Evolutionary conservation across 2,888 invertebrate species (phyloP).

Genomic region (Drosophila lutescens): DNA sequence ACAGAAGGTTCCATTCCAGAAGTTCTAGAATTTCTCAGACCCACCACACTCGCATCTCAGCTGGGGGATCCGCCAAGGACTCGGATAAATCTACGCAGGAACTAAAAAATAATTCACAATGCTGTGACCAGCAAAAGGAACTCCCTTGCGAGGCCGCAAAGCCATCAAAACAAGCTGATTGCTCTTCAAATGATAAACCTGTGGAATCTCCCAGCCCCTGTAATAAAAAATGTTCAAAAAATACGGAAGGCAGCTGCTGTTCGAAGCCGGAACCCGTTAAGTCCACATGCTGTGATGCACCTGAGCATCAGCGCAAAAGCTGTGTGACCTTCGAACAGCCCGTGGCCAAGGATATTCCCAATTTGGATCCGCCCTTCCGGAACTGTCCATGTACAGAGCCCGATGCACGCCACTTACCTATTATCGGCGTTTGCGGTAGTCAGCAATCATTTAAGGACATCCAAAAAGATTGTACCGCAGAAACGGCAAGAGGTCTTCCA

Average conservation of each 20-base stretch:
- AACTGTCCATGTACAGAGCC: neutral
- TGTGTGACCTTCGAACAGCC: constrained; percentile 9
- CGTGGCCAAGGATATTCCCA: neutral
- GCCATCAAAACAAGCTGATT: neutral
- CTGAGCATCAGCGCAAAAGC: neutral
- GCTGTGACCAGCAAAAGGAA: neutral
- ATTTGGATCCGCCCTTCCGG: neutral
- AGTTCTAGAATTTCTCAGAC: neutral
- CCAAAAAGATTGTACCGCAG: neutral
- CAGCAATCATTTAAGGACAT: neutral
- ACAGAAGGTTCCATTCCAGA: neutral
- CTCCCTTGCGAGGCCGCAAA: neutral
- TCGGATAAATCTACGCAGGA: neutral
- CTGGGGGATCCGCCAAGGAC: neutral
- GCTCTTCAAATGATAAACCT: neutral
- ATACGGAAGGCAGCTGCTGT: neutral
- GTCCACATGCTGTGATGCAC: neutral
- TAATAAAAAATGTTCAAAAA: neutral
- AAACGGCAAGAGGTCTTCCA: neutral
- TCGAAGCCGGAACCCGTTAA: neutral
- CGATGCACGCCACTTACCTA: neutral
- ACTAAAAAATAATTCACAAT: neutral
- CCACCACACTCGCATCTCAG: neutral
- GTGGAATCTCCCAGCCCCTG: neutral
- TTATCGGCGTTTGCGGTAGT: neutral